Evolutionary conservation across 2,888 invertebrate genomes (phyloP), one percentile per base, ranked within the genome.

Genomic region (Pharmacophagus antenor): DNA sequence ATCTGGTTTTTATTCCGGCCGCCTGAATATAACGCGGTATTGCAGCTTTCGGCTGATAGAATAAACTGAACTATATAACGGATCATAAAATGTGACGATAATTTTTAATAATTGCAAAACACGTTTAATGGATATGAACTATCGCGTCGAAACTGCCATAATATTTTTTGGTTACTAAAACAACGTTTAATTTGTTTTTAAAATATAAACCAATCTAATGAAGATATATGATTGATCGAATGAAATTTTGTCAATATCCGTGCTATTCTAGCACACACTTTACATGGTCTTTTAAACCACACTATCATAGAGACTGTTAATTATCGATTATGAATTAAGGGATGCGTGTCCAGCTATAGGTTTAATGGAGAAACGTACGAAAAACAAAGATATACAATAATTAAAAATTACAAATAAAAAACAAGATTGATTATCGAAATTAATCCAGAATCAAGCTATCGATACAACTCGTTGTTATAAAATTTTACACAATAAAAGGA

Each of bases 1-100:
- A 73, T 70, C 67, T 73, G 73, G 69, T 65, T 64, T 67, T 66
- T 49, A 56, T 51, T 27, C 5, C 22, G 50, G 10, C 8, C 65
- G 63, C 62, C 63, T 64, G 64, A 67, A 62, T 51, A 37, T 56
- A 41, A 52, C 46, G n/a, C 6, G 22, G 15, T 48, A 1, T 15
- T 49, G 31, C 42, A 48, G 18, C 17, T 49, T 18, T 23, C 18
- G 37, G 23, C 31, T 12, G 4, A 54, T 48, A 42, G 44, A 53
- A 44, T n/a, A 23, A 42, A 53, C 25, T 53, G 15, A 53, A 44
- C 25, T 10, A 12, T 12, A 12, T 1, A 23, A 7, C 42, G 41
- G 21, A 23, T 55, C 37, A 37, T 37, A 37, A 37, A 37, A 37
- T 8, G 15, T n/a, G 2, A 5, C 15, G 37, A n/a, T 37, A 4